A percentile compares a stretch with the other conserved stretches of the same genome.
Conservation (phyloP, 1,140 invertebrate genomes). For the Drosophila takahashii region DNA sequence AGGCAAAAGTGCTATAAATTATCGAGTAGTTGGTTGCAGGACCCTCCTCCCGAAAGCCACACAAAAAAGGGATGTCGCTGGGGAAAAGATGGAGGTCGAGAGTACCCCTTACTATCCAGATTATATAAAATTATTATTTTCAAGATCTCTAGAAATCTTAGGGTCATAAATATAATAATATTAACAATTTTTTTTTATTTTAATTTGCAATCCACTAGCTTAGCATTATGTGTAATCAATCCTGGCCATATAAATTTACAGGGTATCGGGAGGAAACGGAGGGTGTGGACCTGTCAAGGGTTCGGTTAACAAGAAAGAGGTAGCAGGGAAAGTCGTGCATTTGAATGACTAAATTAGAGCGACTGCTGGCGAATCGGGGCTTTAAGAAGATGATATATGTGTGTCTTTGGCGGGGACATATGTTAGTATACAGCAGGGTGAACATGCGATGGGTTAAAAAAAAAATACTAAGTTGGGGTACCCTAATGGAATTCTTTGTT, state of each 20-base stretch:
- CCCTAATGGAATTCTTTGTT: not conserved
- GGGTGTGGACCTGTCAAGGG: constrained; percentile 4
- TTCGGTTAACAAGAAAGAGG: constrained; percentile 38
- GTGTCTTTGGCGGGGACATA: not conserved
- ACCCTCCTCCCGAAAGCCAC: constrained; percentile 5
- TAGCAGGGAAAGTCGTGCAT: constrained; percentile 21
- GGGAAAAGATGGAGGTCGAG: no score
- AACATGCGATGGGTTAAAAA: not conserved
- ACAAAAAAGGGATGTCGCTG: constrained; percentile 2
- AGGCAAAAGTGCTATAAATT: constrained; percentile 78
- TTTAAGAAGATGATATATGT: constrained; percentile 25
- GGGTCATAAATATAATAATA: no score
- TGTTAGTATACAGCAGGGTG: not conserved
- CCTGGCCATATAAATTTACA: not conserved
- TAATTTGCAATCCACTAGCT: no score
- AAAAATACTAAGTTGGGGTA: not conserved
- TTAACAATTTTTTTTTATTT: no score
- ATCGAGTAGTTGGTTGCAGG: constrained; percentile 73
- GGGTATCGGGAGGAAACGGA: constrained; percentile 2
- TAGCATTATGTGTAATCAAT: not conserved
- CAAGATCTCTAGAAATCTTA: no score
- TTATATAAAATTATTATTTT: no score
- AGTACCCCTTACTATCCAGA: not conserved
- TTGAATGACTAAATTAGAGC: constrained; percentile 44
- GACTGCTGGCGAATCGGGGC: constrained; percentile 4